Evolutionary conservation across 2,888 invertebrate species (phyloP).

Genomic region (Metalampra italica): DNA sequence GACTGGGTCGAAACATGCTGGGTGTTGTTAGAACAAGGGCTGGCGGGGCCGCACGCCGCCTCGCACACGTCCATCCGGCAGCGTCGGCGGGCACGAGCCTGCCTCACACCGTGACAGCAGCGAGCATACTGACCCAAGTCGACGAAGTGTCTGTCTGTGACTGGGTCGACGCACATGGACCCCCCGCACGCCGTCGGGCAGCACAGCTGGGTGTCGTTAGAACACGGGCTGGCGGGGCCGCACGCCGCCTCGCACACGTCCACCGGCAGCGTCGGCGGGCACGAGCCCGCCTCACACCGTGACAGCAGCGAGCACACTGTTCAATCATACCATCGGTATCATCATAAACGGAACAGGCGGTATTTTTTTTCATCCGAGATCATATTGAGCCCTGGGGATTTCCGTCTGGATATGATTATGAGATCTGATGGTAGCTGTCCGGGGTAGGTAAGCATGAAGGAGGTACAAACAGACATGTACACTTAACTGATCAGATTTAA

Average conservation of each 20-base stretch:
- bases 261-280: slow-evolving; percentile 74
- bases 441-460: too few relatives aligned
- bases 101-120: slow-evolving; percentile 19
- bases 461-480: too few relatives aligned
- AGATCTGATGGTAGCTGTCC: too few relatives aligned
- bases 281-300: slow-evolving; percentile 56
- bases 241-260: slow-evolving; percentile 67
- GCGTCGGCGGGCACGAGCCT: slow-evolving; percentile 76
- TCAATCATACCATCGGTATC: neutral
- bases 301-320: slow-evolving; percentile 20
- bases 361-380: too few relatives aligned
- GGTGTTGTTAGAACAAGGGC: slow-evolving; percentile 45
- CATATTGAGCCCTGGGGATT: too few relatives aligned
- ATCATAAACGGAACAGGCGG: too few relatives aligned
- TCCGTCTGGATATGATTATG: too few relatives aligned
- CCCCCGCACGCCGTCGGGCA: slow-evolving; percentile 71
- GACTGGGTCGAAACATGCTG: slow-evolving; percentile 66
- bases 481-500: too few relatives aligned
- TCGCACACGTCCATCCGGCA: slow-evolving; percentile 71
- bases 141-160: slow-evolving; percentile 54
- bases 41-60: slow-evolving; percentile 52
- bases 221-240: slow-evolving; percentile 47
- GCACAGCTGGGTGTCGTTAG: slow-evolving; percentile 54
- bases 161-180: slow-evolving; percentile 64
- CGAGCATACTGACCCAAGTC: slow-evolving; percentile 42